Evolutionary conservation across 2,113 vertebrate species (phyloP).

Genomic region (Spea bombifrons): DNA sequence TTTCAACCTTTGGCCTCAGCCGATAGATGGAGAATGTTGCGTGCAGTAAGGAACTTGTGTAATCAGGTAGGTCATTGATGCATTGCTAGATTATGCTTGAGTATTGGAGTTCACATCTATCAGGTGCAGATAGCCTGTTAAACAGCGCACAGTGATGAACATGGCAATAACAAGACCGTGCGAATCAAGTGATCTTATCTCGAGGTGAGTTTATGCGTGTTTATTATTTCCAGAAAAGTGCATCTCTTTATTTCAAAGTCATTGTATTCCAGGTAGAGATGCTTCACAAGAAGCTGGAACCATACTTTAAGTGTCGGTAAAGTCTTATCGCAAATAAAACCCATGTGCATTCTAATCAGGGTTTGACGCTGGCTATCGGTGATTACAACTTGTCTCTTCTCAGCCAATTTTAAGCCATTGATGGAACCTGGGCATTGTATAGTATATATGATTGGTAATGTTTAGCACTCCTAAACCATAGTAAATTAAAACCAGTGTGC

Average conservation of each 20-base stretch:
- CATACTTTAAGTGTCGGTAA: background rate
- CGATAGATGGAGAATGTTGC: background rate
- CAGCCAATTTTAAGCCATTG: too few relatives aligned
- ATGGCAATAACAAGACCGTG: constrained; percentile 14
- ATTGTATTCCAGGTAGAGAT: background rate
- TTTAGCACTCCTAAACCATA: too few relatives aligned
- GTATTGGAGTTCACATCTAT: constrained; percentile 28
- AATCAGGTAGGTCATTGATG: constrained; percentile 34
- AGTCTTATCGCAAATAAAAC: too few relatives aligned
- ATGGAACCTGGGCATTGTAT: too few relatives aligned
- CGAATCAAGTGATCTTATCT: constrained; percentile 35
- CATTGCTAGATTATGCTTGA: constrained; percentile 19
- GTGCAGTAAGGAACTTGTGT: background rate
- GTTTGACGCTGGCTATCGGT: too few relatives aligned
- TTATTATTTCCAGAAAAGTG: constrained; percentile 4
- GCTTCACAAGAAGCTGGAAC: background rate
- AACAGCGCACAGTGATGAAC: constrained; percentile 15
- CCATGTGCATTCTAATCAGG: too few relatives aligned
- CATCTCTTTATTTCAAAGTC: constrained; percentile 19
- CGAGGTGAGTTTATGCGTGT: background rate
- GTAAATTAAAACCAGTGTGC: too few relatives aligned
- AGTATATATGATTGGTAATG: too few relatives aligned
- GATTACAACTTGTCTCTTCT: too few relatives aligned
- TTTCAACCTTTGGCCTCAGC: background rate
- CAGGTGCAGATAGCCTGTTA: constrained; percentile 3